phyloP scores from a whole-genome alignment of 2,888 invertebrate genomes.

The Nebria brevicollis region DNA sequence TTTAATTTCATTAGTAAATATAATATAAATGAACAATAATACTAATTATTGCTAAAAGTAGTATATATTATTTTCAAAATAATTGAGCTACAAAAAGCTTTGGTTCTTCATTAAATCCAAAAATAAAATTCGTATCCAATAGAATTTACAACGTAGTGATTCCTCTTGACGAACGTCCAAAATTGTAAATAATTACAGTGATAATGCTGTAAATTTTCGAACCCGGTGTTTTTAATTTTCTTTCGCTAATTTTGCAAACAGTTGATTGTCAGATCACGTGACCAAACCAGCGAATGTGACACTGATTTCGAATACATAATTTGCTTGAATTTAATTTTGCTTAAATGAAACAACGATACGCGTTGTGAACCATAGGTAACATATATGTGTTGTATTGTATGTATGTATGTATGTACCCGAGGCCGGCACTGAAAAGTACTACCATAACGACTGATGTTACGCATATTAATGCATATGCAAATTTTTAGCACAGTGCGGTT shows the following conservation, averaged over 20 bases:
- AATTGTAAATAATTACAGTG: not conserved
- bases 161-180: not conserved
- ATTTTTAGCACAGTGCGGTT: constrained; percentile 8
- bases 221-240: not conserved
- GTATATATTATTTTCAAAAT: no score
- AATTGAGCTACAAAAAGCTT: not conserved
- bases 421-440: constrained; percentile 12
- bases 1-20: no score
- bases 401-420: not conserved
- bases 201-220: not conserved
- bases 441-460: constrained; percentile 7
- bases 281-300: constrained; percentile 26
- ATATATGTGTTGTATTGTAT: constrained; percentile 4
- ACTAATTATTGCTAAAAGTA: no score
- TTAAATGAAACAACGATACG: constrained; percentile 22
- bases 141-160: not conserved
- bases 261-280: constrained; percentile 37
- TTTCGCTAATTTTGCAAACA: constrained; percentile 21
- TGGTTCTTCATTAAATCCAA: not conserved
- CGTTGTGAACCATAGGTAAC: not conserved
- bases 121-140: not conserved
- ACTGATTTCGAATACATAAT: constrained; percentile 36
- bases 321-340: constrained; percentile 29
- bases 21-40: no score
- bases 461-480: constrained; percentile 32